Conservation (phyloP, 2,113 vertebrate species). For the Siphamia tubifer region DNA sequence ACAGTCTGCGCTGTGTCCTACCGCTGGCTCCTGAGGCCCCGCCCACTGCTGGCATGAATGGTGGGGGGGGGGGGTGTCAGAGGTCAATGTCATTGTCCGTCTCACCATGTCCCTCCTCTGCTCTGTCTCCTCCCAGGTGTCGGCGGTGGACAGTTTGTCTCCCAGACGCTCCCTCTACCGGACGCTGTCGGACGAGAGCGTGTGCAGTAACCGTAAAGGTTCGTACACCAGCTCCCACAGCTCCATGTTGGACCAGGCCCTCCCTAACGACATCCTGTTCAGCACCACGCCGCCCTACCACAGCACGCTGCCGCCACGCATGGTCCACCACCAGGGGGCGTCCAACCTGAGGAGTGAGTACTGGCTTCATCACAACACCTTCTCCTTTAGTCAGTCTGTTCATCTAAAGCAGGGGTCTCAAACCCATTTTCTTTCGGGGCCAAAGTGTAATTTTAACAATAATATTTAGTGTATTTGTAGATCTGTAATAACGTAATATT, state of each 20-base stretch:
- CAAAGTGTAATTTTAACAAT: no score
- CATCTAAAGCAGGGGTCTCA: no score
- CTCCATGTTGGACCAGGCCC: slow-evolving; percentile 90
- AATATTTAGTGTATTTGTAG: no score
- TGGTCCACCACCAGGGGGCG: slow-evolving; percentile 79
- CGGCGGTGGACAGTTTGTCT: slow-evolving; percentile 83
- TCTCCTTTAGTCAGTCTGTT: no score
- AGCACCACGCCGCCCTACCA: slow-evolving; percentile 93
- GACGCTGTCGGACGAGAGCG: slow-evolving; percentile 93
- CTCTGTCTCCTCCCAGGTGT: slow-evolving; percentile 72
- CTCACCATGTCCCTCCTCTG: neutral
- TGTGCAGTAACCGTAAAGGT: slow-evolving; percentile 90
- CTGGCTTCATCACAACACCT: no score
- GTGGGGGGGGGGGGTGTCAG: no score
- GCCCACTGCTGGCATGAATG: no score
- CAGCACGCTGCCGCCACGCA: slow-evolving; percentile 89
- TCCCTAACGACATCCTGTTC: slow-evolving; percentile 95
- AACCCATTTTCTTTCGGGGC: no score
- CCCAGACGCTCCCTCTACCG: slow-evolving; percentile 88
- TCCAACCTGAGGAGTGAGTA: slow-evolving; percentile 91
- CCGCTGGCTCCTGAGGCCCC: slow-evolving; percentile 32
- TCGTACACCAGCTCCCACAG: slow-evolving; percentile 91
- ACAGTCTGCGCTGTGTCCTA: slow-evolving; percentile 55
- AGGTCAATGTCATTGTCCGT: neutral
- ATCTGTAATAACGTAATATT: no score